Conservation (phyloP, 2,888 invertebrate species). For the Poecilus cupreus region DNA sequence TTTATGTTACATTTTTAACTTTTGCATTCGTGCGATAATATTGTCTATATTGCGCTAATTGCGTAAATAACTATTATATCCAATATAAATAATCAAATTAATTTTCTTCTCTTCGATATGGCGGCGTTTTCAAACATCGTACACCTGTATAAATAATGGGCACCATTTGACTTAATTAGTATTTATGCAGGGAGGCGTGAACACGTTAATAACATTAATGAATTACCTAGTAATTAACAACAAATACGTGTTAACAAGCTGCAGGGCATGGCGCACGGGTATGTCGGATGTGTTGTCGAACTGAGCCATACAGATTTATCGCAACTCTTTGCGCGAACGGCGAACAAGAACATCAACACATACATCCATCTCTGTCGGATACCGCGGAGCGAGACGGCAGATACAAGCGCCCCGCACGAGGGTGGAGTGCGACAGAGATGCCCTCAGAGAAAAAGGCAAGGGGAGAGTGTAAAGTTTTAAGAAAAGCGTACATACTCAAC, state of each 20-base stretch:
- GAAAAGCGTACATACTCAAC: conserved; percentile 66
- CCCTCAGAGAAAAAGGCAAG: conserved; percentile 58
- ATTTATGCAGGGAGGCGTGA: conserved; percentile 49
- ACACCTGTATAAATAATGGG: conserved; percentile 27
- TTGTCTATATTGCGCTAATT: too few species aligned
- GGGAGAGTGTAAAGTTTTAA: conserved; percentile 64
- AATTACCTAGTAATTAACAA: conserved; percentile 53
- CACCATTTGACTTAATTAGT: conserved; percentile 49
- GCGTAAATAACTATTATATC: too few species aligned
- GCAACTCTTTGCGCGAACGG: conserved; percentile 36
- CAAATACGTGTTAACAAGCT: conserved; percentile 55
- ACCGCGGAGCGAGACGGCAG: conserved; percentile 1
- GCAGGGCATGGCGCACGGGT: conserved; percentile 24
- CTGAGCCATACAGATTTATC: conserved; percentile 44
- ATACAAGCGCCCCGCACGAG: not conserved
- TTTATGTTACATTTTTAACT: too few species aligned
- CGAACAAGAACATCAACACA: conserved; percentile 39
- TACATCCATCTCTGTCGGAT: conserved; percentile 12
- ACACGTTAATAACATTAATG: conserved; percentile 55
- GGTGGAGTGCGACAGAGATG: not conserved
- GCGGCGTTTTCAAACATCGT: not conserved
- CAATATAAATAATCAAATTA: too few species aligned
- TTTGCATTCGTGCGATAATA: too few species aligned
- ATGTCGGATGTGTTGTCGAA: conserved; percentile 28
- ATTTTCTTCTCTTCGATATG: too few species aligned